Percentiles rank a stretch among this genome's conserved stretches.
Evolutionary conservation across 2,797 vertebrate species (phyloP).

Genomic region (Amazona finschi): DNA sequence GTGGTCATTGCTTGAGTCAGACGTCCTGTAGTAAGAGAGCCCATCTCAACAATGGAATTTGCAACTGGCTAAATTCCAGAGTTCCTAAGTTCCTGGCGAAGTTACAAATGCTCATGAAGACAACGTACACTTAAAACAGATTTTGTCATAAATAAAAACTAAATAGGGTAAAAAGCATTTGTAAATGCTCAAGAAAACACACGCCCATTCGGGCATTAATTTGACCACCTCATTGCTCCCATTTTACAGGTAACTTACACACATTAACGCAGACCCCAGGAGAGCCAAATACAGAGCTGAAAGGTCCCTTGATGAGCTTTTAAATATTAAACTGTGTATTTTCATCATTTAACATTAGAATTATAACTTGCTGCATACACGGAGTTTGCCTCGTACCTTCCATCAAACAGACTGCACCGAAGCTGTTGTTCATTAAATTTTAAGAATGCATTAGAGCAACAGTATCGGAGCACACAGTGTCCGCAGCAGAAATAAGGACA

Average conservation of each 20-base stretch:
- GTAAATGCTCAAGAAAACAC: neutral
- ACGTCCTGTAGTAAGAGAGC: neutral
- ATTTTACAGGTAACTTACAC: neutral
- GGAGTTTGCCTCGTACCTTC: neutral
- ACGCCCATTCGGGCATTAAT: neutral
- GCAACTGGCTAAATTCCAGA: neutral
- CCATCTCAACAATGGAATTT: neutral
- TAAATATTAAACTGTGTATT: neutral
- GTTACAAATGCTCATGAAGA: neutral
- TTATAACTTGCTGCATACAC: neutral
- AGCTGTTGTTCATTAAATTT: neutral
- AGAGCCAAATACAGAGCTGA: neutral
- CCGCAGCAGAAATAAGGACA: slow-evolving; percentile 19
- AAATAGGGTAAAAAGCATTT: neutral
- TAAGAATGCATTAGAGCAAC: neutral
- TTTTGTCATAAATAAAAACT: neutral
- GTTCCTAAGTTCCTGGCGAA: neutral
- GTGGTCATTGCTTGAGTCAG: neutral
- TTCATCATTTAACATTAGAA: neutral
- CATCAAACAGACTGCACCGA: neutral
- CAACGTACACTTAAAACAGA: neutral
- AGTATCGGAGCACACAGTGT: neutral
- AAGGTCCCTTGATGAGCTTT: neutral
- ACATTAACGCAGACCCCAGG: rapidly evolving
- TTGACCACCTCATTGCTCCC: neutral